These are phyloP conservation scores for Halcyon smyrnensis DNA, from an alignment of 2,797 vertebrate species.

Conservation along the genomic window DNA sequence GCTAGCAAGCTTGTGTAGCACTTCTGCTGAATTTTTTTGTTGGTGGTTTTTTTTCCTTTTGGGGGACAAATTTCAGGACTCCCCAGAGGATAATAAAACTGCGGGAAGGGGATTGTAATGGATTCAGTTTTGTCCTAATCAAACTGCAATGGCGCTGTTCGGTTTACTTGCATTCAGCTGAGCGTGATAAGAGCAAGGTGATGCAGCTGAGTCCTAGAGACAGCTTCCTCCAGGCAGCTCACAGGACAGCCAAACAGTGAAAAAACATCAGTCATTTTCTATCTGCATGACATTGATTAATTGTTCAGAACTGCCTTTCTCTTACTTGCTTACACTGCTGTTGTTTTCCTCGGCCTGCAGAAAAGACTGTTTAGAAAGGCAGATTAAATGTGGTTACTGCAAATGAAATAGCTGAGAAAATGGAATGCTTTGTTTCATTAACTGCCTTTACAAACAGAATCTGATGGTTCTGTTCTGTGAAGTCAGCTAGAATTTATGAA, in stretches of 20 bases:
- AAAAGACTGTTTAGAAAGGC: slow-evolving; percentile 50
- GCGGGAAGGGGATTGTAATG: slow-evolving; percentile 21
- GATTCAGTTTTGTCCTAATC: slow-evolving; percentile 74
- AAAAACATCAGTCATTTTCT: slow-evolving; percentile 75
- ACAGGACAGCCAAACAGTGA: slow-evolving; percentile 12
- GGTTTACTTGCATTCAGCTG: slow-evolving; percentile 51
- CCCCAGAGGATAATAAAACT: slow-evolving; percentile 39
- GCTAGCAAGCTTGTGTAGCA: not conserved
- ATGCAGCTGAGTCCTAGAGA: slow-evolving; percentile 55
- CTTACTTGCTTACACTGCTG: slow-evolving; percentile 20
- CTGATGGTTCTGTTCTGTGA: not conserved
- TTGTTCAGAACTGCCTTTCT: slow-evolving; percentile 65
- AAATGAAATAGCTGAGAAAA: not conserved
- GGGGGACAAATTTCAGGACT: slow-evolving; percentile 29
- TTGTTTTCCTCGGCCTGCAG: slow-evolving; percentile 32
- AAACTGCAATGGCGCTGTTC: slow-evolving; percentile 24
- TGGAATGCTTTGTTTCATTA: slow-evolving; percentile 12
- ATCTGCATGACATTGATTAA: slow-evolving; percentile 83
- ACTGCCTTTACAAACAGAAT: not conserved
- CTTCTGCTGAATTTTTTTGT: not conserved
- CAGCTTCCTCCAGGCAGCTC: slow-evolving; percentile 50
- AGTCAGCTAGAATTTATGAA: not conserved
- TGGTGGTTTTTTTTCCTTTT: not conserved
- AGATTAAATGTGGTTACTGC: slow-evolving; percentile 2
- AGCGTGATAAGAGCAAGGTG: slow-evolving; percentile 65